Evolutionary conservation across 2,797 vertebrate species (phyloP).

Genomic region (Trematomus bernacchii): DNA sequence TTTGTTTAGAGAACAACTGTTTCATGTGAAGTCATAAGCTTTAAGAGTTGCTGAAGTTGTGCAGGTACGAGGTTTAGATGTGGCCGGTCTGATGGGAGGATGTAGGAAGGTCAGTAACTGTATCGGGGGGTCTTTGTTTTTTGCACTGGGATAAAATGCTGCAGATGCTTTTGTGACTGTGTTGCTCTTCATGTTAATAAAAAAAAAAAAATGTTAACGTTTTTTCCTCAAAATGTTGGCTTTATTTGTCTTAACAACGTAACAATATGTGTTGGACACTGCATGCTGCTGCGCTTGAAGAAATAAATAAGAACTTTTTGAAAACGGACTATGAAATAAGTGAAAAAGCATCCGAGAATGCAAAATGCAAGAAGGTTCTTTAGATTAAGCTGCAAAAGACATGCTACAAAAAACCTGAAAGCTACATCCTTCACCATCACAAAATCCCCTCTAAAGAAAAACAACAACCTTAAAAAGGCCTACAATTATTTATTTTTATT

Average conservation of each 20-base stretch:
- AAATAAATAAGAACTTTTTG: no score
- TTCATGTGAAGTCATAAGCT: conserved; percentile 21
- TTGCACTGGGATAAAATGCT: conserved; percentile 55
- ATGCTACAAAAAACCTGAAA: background rate
- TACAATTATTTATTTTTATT: no score
- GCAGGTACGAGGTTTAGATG: conserved; percentile 21
- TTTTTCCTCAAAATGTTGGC: conserved; percentile 47
- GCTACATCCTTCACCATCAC: background rate
- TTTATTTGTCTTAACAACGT: background rate
- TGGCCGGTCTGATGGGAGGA: conserved; percentile 9
- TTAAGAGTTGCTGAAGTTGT: conserved; percentile 17
- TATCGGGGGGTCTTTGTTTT: conserved; percentile 49
- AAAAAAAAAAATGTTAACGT: conserved; percentile 58
- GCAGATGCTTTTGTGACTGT: conserved; percentile 53
- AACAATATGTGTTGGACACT: background rate
- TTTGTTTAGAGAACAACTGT: background rate
- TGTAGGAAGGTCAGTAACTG: conserved; percentile 23
- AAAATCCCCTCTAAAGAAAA: background rate
- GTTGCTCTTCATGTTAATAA: conserved; percentile 61
- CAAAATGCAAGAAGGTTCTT: background rate
- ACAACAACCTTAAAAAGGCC: background rate
- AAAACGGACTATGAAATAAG: no score
- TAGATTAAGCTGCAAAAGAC: background rate
- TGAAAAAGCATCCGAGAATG: background rate
- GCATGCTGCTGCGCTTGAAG: background rate